phyloP scores from a whole-genome alignment of 2,113 vertebrate genomes.

The Embiotoca jacksoni region DNA sequence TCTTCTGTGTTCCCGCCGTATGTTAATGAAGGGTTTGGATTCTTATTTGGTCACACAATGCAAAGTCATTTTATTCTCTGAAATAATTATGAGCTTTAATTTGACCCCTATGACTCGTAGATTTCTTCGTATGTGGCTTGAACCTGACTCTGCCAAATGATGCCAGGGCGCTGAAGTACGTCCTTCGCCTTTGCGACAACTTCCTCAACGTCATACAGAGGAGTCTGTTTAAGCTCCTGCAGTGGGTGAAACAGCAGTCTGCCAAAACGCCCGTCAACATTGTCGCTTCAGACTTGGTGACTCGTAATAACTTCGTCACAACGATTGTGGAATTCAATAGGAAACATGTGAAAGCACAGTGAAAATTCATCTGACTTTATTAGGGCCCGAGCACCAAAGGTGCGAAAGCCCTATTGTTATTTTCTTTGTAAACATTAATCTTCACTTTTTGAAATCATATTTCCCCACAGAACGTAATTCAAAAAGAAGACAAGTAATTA shows the following conservation, averaged over 20 bases:
- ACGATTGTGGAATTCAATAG: conserved; percentile 59
- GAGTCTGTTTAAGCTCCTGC: conserved; percentile 50
- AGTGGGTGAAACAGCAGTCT: conserved; percentile 30
- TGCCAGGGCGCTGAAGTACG: conserved; percentile 34
- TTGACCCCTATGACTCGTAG: conserved; percentile 27
- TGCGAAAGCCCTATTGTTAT: not conserved
- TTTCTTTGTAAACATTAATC: not conserved
- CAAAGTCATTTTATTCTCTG: not conserved
- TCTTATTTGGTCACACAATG: too few relatives aligned
- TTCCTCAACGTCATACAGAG: conserved; percentile 25
- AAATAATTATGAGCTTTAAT: not conserved
- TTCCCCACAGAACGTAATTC: too few relatives aligned
- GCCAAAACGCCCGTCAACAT: conserved; percentile 49
- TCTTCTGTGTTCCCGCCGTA: not conserved
- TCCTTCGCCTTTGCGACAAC: conserved; percentile 39
- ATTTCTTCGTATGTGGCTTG: conserved; percentile 70
- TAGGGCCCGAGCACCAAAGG: too few relatives aligned
- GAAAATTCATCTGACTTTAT: not conserved
- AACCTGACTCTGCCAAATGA: conserved; percentile 67
- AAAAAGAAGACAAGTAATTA: too few relatives aligned
- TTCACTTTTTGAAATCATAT: not conserved
- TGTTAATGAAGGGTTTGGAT: too few relatives aligned
- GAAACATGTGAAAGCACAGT: not conserved
- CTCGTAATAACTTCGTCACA: conserved; percentile 44
- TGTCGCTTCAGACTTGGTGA: conserved; percentile 68